Evolutionary conservation across 2,888 invertebrate species (phyloP), one percentile per base, ranked within the genome.

Genomic region (Ceratothoa steindachneri): DNA sequence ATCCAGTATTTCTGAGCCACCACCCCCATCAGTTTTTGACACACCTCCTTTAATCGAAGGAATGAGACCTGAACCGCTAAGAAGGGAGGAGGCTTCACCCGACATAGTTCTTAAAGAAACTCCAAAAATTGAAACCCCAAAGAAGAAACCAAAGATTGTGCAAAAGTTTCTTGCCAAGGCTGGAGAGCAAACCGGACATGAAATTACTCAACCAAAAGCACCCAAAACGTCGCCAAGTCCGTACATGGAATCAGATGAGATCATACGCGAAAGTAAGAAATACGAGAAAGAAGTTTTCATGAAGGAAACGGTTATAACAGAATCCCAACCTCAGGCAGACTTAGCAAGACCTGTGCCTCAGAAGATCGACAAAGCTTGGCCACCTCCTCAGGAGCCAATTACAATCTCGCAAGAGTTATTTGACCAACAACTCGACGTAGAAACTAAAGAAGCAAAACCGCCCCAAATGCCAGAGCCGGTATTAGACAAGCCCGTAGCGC

Each of bases 11-110:
- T 41, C 55, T 28, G 78, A 78, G 4, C 64, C 73, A 31, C 30
- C 73, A 15, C 75, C 75, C 24, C 78, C 78, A 19, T 74, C 72
- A 29, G 73, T 67, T n/a, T 75, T 78, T 72, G 75, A 73, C 27
- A 71, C n/a, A 27, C 75, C 74, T 28, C 78, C 75, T 15, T 60
- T 71, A 15, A 69, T 78, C 69, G 75, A 75, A 22, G 77, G 77
- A 29, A 74, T 78, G 74, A 75, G 78, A 52, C 78, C 78, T 30
- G 75, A 72, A 15, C 66, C 75, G n/a, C 24, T 73, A 5, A 73
- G 74, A 66, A 24, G 66, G 31, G 74, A 74, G 60, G 69, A 67
- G 31, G 27, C 27, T 52, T 60, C 19, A 64, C 22, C 30, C 24
- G 19, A 29, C 12, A 22, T 27, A 3, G 70, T 28, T 19, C 31